Evolutionary conservation across 2,888 invertebrate species (phyloP), one percentile per base, ranked within the genome.

Genomic region (Brenthis daphne): DNA sequence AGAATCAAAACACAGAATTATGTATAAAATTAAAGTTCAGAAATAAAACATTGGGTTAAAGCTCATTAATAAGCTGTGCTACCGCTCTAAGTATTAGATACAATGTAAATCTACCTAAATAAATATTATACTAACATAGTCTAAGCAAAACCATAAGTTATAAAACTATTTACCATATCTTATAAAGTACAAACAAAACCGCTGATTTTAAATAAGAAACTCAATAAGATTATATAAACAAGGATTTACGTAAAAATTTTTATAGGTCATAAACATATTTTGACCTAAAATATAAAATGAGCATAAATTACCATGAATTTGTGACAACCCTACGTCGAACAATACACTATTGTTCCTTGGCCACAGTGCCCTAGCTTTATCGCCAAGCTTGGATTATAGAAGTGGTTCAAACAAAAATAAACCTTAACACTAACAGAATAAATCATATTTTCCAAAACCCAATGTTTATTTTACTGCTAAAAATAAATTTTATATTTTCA

Each of bases 261-360:
- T 29, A 29, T 48, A 16, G 11, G 8, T 12, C 24, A 43, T 29
- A 60, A 50, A 33, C 48, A 60, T n/a, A 29, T 50, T 60, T 12
- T 33, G 48, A n/a, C 60, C 29, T 50, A 60, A 60, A 60, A 48
- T 60, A 29, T 16, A 50, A 50, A 50, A 33, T 50, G 29, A 33
- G 3, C n/a, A n/a, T 50, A 60, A 50, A 60, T 50, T 60, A 50
- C 12, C 60, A 50, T 29, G 50, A 60, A 60, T 60, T 43, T 43
- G 37, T 57, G 67, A 60, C 70, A 73, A 56, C 74, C 75, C 74
- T 75, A 73, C 33, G 33, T 33, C 58, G 65, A 74, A 75, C 75
- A 75, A 75, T 75, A 74, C 74, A 71, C 71, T 71, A 74, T 75
- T 75, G 75, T 75, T 70, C 69, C 65, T 64, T 66, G 73, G 70